phyloP scores from a whole-genome alignment of 2,888 invertebrate genomes.

The Zaprionus obscuricornis region DNA sequence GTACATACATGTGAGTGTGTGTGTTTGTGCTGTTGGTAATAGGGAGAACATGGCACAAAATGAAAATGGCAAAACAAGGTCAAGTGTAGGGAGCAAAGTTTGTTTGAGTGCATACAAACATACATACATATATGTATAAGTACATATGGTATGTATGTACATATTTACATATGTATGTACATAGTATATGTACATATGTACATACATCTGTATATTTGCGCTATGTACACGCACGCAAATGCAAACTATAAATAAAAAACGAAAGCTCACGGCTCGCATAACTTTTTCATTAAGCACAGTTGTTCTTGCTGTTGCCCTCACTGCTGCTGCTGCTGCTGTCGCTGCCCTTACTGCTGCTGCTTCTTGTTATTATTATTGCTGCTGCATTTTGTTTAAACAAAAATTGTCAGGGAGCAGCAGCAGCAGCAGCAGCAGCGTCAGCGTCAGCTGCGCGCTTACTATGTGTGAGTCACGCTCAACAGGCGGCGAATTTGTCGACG shows the following conservation, averaged over 20 bases:
- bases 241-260: constrained; percentile 39
- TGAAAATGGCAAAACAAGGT: constrained; percentile 76
- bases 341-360: too few relatives aligned
- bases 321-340: too few relatives aligned
- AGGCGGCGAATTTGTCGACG: constrained; percentile 42
- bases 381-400: constrained; percentile 58
- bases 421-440: neutral
- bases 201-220: too few relatives aligned
- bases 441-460: neutral
- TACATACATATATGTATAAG: neutral
- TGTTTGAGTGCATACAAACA: constrained; percentile 64
- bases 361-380: neutral
- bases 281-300: constrained; percentile 57
- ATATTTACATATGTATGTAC: neutral
- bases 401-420: constrained; percentile 37
- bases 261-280: constrained; percentile 49
- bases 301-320: too few relatives aligned
- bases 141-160: too few relatives aligned
- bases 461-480: constrained; percentile 69
- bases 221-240: constrained; percentile 13
- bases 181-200: constrained; percentile 16
- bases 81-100: constrained; percentile 78
- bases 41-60: constrained; percentile 54
- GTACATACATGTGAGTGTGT: constrained; percentile 18
- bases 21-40: constrained; percentile 6